A percentile compares a stretch with the other conserved stretches of the same genome.
Conservation (phyloP, 2,797 vertebrate species). For the Xenopus petersii region DNA sequence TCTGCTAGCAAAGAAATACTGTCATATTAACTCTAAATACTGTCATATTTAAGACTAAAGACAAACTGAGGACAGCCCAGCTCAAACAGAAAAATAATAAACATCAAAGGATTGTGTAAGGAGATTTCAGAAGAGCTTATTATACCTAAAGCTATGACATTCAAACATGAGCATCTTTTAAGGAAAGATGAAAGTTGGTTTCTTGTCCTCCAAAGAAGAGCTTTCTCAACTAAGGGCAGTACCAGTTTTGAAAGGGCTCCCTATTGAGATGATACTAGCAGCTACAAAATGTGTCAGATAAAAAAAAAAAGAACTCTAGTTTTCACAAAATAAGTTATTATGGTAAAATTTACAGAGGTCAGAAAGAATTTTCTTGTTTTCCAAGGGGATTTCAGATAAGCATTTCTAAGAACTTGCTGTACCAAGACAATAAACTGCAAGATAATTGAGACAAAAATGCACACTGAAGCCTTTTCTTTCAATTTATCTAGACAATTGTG, state of each 20-base stretch:
- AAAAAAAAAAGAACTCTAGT: constrained; percentile 20
- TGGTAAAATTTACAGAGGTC: constrained; percentile 43
- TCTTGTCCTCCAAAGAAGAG: constrained; percentile 42
- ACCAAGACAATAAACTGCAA: constrained; percentile 35
- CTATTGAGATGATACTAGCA: constrained; percentile 43
- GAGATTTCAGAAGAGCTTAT: constrained; percentile 46
- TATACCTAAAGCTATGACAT: constrained; percentile 48
- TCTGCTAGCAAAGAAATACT: constrained; percentile 15
- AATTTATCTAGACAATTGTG: constrained; percentile 47
- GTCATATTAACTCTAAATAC: constrained; percentile 25
- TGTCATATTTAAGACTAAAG: constrained; percentile 23
- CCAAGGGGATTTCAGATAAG: constrained; percentile 44
- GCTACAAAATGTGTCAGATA: constrained; percentile 46
- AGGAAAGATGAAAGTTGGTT: constrained; percentile 44
- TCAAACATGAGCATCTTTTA: constrained; percentile 46
- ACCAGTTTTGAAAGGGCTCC: constrained; percentile 39
- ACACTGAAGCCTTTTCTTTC: constrained; percentile 41
- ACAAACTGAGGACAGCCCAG: constrained; percentile 33
- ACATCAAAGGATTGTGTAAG: constrained; percentile 43
- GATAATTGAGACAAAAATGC: constrained; percentile 48
- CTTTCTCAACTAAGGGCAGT: constrained; percentile 47
- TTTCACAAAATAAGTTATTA: constrained; percentile 44
- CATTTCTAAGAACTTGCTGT: constrained; percentile 42
- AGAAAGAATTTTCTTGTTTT: constrained; percentile 47
- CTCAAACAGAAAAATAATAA: constrained; percentile 13